phyloP scores from a whole-genome alignment of 2,113 vertebrate genomes.

The Xiphias gladius region DNA sequence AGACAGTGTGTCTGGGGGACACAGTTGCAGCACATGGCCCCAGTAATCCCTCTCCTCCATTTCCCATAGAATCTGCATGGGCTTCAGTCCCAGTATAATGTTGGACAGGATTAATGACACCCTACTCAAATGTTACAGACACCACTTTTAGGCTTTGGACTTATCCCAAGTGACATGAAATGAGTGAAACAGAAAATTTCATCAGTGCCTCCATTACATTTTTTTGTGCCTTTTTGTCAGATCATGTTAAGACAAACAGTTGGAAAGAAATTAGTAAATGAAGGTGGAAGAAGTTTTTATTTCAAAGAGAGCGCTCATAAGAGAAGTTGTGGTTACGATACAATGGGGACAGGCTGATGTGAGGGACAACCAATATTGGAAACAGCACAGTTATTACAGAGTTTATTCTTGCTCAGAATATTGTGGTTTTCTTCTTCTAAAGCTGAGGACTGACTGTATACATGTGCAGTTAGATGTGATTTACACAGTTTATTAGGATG shows the following conservation, averaged over 20 bases:
- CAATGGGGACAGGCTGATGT: constrained; percentile 32
- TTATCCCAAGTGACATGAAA: constrained; percentile 2
- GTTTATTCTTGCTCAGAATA: constrained; percentile 60
- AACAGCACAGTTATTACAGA: constrained; percentile 30
- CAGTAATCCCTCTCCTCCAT: constrained; percentile 72
- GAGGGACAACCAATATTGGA: constrained; percentile 39
- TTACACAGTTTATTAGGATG: constrained; percentile 39
- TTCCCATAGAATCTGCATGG: constrained; percentile 75
- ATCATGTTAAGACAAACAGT: constrained; percentile 23
- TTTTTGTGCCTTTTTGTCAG: constrained; percentile 14
- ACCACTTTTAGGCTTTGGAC: constrained; percentile 37
- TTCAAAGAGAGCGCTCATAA: constrained; percentile 25
- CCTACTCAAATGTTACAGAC: constrained; percentile 52
- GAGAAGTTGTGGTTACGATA: constrained; percentile 40
- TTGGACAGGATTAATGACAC: constrained; percentile 67
- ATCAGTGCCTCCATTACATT: constrained; percentile 5
- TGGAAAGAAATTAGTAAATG: constrained; percentile 33
- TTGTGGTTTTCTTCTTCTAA: constrained; percentile 55
- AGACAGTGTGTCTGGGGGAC: constrained; percentile 83
- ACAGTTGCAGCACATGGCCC: constrained; percentile 71
- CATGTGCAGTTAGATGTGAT: constrained; percentile 51
- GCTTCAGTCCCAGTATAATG: constrained; percentile 54
- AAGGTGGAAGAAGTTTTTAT: not conserved
- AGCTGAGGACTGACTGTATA: constrained; percentile 51
- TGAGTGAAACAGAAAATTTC: constrained; percentile 17